Base-by-base conservation (phyloP, 2,888 invertebrate species). In the Chalcis sispes region DNA sequence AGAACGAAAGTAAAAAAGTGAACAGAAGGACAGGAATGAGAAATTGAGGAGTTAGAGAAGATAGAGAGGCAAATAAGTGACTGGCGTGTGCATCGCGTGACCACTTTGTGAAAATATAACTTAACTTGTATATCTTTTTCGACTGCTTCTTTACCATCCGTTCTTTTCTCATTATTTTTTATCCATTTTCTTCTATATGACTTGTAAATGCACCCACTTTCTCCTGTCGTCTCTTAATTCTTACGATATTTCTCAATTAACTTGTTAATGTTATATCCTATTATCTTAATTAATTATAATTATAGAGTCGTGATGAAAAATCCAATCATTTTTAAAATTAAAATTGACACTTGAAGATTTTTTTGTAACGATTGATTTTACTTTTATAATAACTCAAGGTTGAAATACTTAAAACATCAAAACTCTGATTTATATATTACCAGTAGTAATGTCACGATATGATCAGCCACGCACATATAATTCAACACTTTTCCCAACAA, bases 11-110 rank as follows among this genome's bases (percentile, higher is more conserved):
- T 8, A 29, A 18, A 32, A 8, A 18, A 7, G 29, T 40, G 62
- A 20, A 46, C 23, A 40, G 25, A 18, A 27, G 32, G 18, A 50
- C 42, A 46, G 23, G 54, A 29, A 65, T 32, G 27, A 54, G 66
- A 66, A 42, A 56, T 67, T 56, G 56, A 56, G 67, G 18, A 40
- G 18, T 7, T 36, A 25, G 7, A 25, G 66, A 66, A 23, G 8
- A 65, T 36, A 25, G 7, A 10, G 42, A 48, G 46, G 48, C 27
- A 61, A 64, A 54, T 46, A 46, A 56, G 56, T 32, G 29, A 61
- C 50, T 48, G 29, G 36, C 46, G 52, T 2, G 52, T n/a, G 56
- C 48, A 66, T 72, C 72, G 72, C 72, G 65, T 72, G 72, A 72
- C 66, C 59, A 65, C 72, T 59, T 65, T 23, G 65, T 27, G 32